Evolutionary conservation across 2,888 invertebrate species (phyloP).

Genomic region (Folsomia manolachei): DNA sequence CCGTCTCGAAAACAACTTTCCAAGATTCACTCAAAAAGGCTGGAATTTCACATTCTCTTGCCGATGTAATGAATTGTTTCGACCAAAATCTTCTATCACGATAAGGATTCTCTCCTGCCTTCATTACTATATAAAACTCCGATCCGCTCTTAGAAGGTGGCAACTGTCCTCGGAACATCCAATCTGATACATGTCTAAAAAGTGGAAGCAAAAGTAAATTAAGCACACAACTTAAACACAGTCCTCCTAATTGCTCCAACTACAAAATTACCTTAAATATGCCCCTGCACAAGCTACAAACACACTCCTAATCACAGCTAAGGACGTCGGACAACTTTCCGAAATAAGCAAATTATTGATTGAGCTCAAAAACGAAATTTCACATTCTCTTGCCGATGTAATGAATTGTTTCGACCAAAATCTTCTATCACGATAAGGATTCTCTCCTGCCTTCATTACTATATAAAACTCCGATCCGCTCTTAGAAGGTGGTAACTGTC

Average conservation of each 20-base stretch:
- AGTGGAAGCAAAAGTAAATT: too few relatives aligned
- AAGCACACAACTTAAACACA: too few relatives aligned
- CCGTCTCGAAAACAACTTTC: constrained; percentile 44
- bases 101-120: constrained; percentile 17
- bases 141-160: constrained; percentile 23
- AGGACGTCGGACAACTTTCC: constrained; percentile 32
- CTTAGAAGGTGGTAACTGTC: constrained; percentile 29
- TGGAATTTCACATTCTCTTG: constrained; percentile 35
- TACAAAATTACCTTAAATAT: constrained; percentile 46
- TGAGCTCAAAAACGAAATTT: constrained; percentile 43
- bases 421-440: constrained; percentile 36
- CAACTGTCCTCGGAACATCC: constrained; percentile 46
- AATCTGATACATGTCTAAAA: constrained; percentile 47
- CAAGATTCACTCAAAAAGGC: constrained; percentile 37
- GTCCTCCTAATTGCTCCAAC: too few relatives aligned
- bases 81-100: constrained; percentile 48
- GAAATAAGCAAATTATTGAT: constrained; percentile 39
- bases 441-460: constrained; percentile 18
- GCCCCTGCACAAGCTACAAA: constrained; percentile 42
- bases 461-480: constrained; percentile 49
- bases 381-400: constrained; percentile 9
- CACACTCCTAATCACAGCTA: constrained; percentile 38
- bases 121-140: constrained; percentile 46
- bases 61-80: constrained; percentile 34
- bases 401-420: constrained; percentile 47